phyloP scores from a whole-genome alignment of 2,113 vertebrate species.

The Hippocampus mohnikei region DNA sequence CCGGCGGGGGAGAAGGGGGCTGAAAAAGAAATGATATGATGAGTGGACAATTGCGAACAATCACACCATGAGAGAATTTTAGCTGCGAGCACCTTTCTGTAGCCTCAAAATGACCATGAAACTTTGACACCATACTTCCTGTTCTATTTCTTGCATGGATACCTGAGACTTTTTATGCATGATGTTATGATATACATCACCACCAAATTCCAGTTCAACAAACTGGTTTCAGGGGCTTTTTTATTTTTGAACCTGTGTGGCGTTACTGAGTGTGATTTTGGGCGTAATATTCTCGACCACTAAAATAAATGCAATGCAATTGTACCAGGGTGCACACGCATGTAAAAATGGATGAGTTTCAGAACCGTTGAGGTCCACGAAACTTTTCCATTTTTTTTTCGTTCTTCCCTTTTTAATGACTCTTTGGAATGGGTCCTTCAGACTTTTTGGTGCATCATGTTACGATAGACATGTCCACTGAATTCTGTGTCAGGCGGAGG shows the following conservation, averaged over 20 bases:
- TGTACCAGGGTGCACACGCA: no score
- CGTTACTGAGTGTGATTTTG: background rate
- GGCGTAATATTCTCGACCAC: no score
- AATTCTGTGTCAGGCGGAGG: background rate
- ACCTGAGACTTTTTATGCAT: constrained; percentile 30
- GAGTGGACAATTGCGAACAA: constrained; percentile 36
- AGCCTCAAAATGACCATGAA: background rate
- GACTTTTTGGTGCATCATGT: background rate
- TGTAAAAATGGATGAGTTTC: no score
- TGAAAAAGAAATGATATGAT: constrained; percentile 53
- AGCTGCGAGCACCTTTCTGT: background rate
- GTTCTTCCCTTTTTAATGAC: no score
- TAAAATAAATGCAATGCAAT: no score
- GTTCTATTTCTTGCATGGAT: no score
- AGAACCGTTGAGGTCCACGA: no score
- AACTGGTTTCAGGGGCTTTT: background rate
- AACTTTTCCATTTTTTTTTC: no score
- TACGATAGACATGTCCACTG: background rate
- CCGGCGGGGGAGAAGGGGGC: constrained; percentile 87
- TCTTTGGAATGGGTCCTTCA: background rate
- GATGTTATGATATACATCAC: background rate
- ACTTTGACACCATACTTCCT: background rate
- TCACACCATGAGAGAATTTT: constrained; percentile 13
- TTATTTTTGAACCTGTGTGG: constrained; percentile 6
- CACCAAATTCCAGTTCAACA: no score